Conservation (phyloP, 2,113 vertebrate species). For the Atractosteus spatula region DNA sequence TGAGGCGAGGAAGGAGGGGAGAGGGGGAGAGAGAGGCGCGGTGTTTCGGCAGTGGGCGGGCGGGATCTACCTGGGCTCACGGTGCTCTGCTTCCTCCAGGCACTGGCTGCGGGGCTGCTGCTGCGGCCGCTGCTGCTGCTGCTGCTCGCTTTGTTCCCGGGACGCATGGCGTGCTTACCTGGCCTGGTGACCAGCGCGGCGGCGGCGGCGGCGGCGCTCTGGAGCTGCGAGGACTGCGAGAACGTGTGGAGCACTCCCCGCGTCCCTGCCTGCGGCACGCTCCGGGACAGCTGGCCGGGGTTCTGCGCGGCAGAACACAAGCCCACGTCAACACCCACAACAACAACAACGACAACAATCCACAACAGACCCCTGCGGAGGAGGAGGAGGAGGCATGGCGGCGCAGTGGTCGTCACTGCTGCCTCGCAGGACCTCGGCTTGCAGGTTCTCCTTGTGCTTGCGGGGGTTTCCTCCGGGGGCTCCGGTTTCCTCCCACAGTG, state of each 20-base stretch:
- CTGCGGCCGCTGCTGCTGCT: conserved; percentile 43
- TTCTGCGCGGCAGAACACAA: conserved; percentile 45
- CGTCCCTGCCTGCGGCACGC: conserved; percentile 60
- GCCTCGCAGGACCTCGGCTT: no score
- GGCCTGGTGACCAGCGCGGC: conserved; percentile 76
- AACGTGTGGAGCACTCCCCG: conserved; percentile 79
- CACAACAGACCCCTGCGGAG: no score
- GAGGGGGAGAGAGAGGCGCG: not conserved
- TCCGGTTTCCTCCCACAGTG: no score
- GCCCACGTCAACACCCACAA: not conserved
- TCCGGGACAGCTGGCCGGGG: conserved; percentile 78
- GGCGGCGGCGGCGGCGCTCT: conserved; percentile 68
- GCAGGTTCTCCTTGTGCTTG: no score
- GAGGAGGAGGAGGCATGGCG: no score
- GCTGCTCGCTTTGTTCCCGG: conserved; percentile 68
- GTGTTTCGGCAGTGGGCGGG: conserved; percentile 1
- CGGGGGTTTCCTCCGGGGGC: no score
- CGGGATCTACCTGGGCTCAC: conserved; percentile 77
- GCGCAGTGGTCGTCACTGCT: no score
- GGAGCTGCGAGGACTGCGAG: conserved; percentile 82
- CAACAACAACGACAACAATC: no score
- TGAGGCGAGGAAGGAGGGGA: conserved; percentile 3
- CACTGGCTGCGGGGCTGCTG: conserved; percentile 67
- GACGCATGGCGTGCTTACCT: conserved; percentile 79
- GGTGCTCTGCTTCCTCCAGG: conserved; percentile 87